These are phyloP conservation scores for Hydrolagus affinis DNA, from an alignment of 2,113 vertebrate species.

Conservation along the genomic window DNA sequence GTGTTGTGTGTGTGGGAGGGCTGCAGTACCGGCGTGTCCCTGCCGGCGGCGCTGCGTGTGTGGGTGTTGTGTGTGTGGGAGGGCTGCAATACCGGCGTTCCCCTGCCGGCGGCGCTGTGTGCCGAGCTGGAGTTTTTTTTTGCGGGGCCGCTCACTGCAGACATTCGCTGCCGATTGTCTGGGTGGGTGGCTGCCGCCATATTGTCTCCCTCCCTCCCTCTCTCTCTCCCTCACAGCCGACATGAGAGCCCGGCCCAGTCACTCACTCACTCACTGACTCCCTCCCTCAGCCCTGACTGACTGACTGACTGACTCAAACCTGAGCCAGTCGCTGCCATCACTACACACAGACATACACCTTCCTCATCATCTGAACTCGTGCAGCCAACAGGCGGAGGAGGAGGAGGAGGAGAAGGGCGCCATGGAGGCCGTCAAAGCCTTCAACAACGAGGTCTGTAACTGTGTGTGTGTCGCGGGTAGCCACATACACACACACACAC, in stretches of 20 bases:
- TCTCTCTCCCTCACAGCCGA: slow-evolving; percentile 24
- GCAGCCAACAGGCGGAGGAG: slow-evolving; percentile 12
- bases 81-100: slow-evolving; percentile 26
- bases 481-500: too few species aligned
- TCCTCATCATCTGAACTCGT: too few species aligned
- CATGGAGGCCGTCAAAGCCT: slow-evolving; percentile 71
- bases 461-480: slow-evolving; percentile 37
- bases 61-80: too few species aligned
- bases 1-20: too few species aligned
- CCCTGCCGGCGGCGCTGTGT: slow-evolving; percentile 29
- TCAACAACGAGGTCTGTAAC: slow-evolving; percentile 71
- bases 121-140: slow-evolving; percentile 39
- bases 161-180: slow-evolving; percentile 22
- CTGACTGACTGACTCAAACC: slow-evolving; percentile 52
- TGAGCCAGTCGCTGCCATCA: slow-evolving; percentile 49
- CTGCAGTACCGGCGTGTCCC: too few species aligned
- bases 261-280: slow-evolving; percentile 36
- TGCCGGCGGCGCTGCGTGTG: too few species aligned
- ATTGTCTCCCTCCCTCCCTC: slow-evolving; percentile 56
- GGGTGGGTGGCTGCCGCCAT: slow-evolving; percentile 52
- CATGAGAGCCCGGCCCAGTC: slow-evolving; percentile 2
- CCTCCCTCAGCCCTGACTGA: slow-evolving; percentile 48
- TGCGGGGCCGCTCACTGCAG: neutral
- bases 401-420: slow-evolving; percentile 38
- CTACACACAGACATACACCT: slow-evolving; percentile 40